Conservation (phyloP, 2,113 vertebrate genomes). For the Leucopsar rothschildi region DNA sequence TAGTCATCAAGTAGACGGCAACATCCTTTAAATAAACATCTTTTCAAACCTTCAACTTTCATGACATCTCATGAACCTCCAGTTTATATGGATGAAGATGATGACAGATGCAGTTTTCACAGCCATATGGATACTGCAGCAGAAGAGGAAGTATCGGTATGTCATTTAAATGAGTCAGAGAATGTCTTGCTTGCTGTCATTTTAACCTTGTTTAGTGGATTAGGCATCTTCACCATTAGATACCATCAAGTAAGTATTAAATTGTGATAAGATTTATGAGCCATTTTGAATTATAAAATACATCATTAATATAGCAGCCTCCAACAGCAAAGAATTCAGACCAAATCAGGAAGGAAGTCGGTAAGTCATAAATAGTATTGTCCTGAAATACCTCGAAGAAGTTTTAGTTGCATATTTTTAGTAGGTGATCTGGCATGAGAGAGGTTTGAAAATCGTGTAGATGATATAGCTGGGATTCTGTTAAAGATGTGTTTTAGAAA, state of each 20-base stretch:
- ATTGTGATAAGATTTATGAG: neutral
- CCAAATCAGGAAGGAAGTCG: neutral
- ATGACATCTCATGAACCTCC: constrained; percentile 97
- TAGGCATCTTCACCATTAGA: neutral
- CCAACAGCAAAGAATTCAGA: neutral
- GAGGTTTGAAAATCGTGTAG: neutral
- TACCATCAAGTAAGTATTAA: neutral
- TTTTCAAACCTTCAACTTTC: constrained; percentile 97
- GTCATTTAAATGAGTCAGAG: neutral
- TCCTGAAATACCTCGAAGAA: neutral
- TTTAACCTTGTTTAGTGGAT: neutral
- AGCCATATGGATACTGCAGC: constrained; percentile 79
- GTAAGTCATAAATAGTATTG: neutral
- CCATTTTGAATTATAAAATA: neutral
- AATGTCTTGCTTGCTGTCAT: neutral
- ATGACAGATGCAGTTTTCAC: constrained; percentile 88
- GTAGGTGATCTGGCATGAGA: neutral
- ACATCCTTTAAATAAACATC: constrained; percentile 97
- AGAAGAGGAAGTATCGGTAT: constrained; percentile 87
- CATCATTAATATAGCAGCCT: neutral
- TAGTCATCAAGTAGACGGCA: constrained; percentile 94
- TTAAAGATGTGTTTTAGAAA: neutral
- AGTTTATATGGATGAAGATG: constrained; percentile 98
- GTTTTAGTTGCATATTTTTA: neutral
- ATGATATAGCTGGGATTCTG: neutral